phyloP scores from a whole-genome alignment of 2,797 vertebrate species.

The Bufotes viridis region DNA sequence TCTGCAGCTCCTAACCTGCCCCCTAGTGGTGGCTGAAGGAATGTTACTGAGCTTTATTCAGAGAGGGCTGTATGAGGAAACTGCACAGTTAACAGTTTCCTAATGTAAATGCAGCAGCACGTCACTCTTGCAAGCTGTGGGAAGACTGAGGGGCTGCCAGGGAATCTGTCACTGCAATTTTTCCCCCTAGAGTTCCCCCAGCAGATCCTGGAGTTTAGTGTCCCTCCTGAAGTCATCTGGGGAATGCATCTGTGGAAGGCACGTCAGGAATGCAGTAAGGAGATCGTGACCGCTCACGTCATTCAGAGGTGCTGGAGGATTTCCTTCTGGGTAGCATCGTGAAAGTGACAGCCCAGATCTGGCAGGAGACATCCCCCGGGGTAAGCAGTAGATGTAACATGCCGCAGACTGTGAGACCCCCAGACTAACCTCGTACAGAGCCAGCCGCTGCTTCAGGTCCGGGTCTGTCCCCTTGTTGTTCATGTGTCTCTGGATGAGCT shows the following conservation, averaged over 20 bases:
- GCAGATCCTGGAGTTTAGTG: not conserved
- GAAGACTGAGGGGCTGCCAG: not conserved
- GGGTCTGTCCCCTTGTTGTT: conserved; percentile 77
- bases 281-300: not conserved
- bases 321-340: not conserved
- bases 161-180: not conserved
- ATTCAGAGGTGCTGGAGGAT: not conserved
- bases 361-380: not conserved
- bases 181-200: not conserved
- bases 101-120: not conserved
- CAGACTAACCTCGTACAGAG: conserved; percentile 82
- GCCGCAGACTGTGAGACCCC: not conserved
- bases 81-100: not conserved
- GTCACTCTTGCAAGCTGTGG: not conserved
- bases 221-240: not conserved
- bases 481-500: conserved; percentile 82
- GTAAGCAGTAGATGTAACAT: not conserved
- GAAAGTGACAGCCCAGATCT: not conserved
- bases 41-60: no score
- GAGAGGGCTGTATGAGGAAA: not conserved
- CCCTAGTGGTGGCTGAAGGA: not conserved
- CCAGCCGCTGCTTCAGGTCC: conserved; percentile 85
- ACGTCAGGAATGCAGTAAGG: conserved; percentile 10
- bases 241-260: not conserved
- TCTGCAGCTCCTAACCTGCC: not conserved